Evolutionary conservation across 2,797 vertebrate genomes (phyloP).

Genomic region (Catamblyrhynchus diadema): DNA sequence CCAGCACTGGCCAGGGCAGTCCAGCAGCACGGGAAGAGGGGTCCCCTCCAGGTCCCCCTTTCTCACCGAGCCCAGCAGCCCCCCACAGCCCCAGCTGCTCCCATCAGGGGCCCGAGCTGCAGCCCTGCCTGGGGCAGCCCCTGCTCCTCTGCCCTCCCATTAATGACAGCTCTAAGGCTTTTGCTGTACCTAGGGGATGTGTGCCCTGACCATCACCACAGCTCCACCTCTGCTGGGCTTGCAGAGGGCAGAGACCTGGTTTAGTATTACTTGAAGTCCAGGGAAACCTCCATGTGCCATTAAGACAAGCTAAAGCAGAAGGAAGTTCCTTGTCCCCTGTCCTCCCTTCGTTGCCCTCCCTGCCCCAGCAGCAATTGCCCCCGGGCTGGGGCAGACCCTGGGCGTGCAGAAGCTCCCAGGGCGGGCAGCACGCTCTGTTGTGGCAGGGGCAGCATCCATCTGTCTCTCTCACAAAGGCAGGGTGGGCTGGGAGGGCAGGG

Average conservation of each 20-base stretch:
- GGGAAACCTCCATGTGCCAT: background rate
- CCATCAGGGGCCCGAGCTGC: background rate
- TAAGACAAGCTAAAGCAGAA: background rate
- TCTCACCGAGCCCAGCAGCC: background rate
- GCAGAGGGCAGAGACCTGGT: background rate
- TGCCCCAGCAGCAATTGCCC: background rate
- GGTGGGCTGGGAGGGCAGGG: background rate
- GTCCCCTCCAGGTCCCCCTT: fast-evolving
- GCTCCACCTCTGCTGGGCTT: background rate
- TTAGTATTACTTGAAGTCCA: fast-evolving
- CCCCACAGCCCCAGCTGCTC: background rate
- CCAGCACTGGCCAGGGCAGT: background rate
- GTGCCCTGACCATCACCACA: fast-evolving
- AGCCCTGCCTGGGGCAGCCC: background rate
- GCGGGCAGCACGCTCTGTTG: too few species aligned
- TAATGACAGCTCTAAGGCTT: too few species aligned
- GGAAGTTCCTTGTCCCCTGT: too few species aligned
- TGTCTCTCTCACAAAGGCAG: background rate
- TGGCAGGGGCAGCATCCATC: background rate
- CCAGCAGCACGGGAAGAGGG: background rate
- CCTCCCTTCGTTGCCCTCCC: fast-evolving
- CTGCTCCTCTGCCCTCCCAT: background rate
- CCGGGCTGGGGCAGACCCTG: background rate
- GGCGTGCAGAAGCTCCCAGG: too few species aligned
- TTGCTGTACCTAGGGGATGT: fast-evolving